Base-by-base conservation (phyloP, 2,797 vertebrate genomes). In the Catamblyrhynchus diadema region DNA sequence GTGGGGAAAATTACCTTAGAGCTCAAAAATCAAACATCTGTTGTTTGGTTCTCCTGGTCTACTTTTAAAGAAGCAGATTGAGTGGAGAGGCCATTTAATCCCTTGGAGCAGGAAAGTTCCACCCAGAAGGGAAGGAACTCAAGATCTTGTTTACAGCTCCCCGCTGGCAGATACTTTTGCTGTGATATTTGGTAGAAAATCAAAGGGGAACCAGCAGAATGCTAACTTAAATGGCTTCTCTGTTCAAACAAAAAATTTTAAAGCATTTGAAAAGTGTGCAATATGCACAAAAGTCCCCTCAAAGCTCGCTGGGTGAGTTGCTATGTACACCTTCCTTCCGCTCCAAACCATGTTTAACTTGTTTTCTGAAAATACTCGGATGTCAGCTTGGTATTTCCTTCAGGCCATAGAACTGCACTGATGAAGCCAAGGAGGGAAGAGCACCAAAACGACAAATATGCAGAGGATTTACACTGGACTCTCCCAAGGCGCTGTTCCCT, bases 41-140 rank as follows among this genome's bases (percentile, higher is more conserved):
- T 64, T 94, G 59, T 90, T 91, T 56, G 62, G 88, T 88, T 91
- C 75, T 88, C 45, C 42, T 88, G 78, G 60, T 88, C 59, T 91
- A 72, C 93, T 60, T 74, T 80, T 88, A 94, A 82, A 72, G 91
- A 89, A 92, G 91, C 67, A 94, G 97, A 91, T 73, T 59, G 81
- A 95, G 47, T 41, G 44, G 54, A 81, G 83, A 74, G 74, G 86
- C 65, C 84, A 93, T 88, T 88, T 65, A 80, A 90, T 83, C 94
- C 69, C 86, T 85, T 41, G 82, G 93, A 96, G 92, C 95, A 94
- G 64, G 81, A 92, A 94, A 94, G 92, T 81, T 90, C 90, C 92
- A 73, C 81, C 67, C 92, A 94, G 92, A 96, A 95, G 86, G 92
- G 93, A 96, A 86, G 92, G 80, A 95, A 96, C 91, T 96, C 86